Percentiles rank a stretch among this genome's conserved stretches.
Conservation (phyloP, 2,113 vertebrate species). For the Python bivittatus region DNA sequence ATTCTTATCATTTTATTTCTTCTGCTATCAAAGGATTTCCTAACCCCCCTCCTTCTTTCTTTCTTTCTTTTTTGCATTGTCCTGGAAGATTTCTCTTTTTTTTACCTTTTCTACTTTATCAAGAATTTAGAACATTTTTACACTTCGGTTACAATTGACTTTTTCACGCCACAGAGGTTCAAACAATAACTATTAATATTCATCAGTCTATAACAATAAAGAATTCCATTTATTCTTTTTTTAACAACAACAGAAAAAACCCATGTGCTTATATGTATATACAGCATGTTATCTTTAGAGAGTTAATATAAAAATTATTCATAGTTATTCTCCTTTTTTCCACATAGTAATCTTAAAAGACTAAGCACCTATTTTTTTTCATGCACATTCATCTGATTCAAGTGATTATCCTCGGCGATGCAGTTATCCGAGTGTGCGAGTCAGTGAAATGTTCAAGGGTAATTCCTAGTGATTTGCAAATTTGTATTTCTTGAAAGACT, state of each 20-base stretch:
- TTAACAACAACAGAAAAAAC: neutral
- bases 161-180: slow-evolving; percentile 66
- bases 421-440: neutral
- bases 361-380: neutral
- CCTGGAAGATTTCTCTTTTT: slow-evolving; percentile 52
- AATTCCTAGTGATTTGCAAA: neutral
- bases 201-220: slow-evolving; percentile 71
- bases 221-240: slow-evolving; percentile 72
- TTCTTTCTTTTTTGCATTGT: slow-evolving; percentile 44
- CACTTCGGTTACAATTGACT: slow-evolving; percentile 73
- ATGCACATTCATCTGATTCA: slow-evolving; percentile 18
- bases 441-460: neutral
- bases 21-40: slow-evolving; percentile 34
- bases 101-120: slow-evolving; percentile 64
- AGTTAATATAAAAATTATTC: slow-evolving; percentile 62
- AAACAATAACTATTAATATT: slow-evolving; percentile 76
- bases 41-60: neutral
- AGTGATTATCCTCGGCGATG: accelerated
- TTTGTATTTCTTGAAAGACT: neutral
- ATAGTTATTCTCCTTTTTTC: slow-evolving; percentile 63
- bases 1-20: slow-evolving; percentile 64
- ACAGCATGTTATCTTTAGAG: slow-evolving; percentile 55
- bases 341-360: slow-evolving; percentile 41
- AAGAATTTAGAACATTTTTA: slow-evolving; percentile 69
- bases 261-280: slow-evolving; percentile 46